A percentile compares a stretch with the other conserved stretches of the same genome.
phyloP scores from a whole-genome alignment of 2,888 invertebrate genomes.

The Lithodes maja region DNA sequence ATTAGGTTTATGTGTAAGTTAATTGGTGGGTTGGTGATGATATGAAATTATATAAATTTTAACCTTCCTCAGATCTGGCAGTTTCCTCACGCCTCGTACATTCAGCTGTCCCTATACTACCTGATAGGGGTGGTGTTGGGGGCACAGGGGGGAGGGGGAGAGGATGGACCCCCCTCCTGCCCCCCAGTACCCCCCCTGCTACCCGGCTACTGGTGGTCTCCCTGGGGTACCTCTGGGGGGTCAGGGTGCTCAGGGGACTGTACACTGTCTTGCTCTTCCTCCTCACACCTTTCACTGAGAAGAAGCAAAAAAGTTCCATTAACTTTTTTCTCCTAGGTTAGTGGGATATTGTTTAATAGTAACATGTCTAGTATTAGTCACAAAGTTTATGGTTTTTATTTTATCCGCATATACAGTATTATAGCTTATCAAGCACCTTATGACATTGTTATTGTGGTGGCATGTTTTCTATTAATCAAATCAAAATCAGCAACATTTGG shows the following conservation, averaged over 20 bases:
- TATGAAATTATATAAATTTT: neutral
- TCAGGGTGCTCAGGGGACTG: conserved; percentile 38
- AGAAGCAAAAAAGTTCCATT: conserved; percentile 51
- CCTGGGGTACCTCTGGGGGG: conserved; percentile 49
- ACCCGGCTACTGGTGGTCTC: conserved; percentile 43
- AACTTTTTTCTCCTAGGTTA: conserved; percentile 40
- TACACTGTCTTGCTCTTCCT: conserved; percentile 48
- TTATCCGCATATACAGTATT: too few species aligned
- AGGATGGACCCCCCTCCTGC: conserved; percentile 27
- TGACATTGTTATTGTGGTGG: too few species aligned
- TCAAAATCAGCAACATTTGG: too few species aligned
- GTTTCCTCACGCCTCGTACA: conserved; percentile 48
- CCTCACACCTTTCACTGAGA: conserved; percentile 53
- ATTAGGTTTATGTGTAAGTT: too few species aligned
- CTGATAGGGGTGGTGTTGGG: conserved; percentile 45
- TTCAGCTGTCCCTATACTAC: conserved; percentile 56
- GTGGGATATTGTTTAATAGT: neutral
- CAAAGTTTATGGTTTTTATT: too few species aligned
- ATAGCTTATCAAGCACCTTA: too few species aligned
- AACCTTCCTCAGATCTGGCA: conserved; percentile 60
- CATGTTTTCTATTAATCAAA: too few species aligned
- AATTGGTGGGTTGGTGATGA: too few species aligned
- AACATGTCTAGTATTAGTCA: too few species aligned
- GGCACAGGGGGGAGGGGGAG: neutral
- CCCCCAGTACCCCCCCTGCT: conserved; percentile 40